Conservation (phyloP, 2,113 vertebrate species). For the Aldabrachelys gigantea region DNA sequence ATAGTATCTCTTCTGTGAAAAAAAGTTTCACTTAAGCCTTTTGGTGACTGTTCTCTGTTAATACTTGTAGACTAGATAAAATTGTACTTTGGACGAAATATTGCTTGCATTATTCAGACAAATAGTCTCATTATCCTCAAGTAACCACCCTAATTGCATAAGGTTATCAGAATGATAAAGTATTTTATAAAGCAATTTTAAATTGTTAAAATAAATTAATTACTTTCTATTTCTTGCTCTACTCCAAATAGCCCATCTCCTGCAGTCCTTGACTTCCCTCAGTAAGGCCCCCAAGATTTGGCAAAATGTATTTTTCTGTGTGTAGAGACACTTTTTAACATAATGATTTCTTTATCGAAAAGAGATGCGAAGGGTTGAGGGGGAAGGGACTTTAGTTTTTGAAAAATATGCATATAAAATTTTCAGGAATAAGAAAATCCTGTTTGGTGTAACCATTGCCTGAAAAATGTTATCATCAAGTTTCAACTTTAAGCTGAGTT, state of each 20-base stretch:
- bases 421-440: fast-evolving
- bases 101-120: background rate
- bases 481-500: background rate
- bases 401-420: background rate
- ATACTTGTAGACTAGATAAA: background rate
- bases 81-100: background rate
- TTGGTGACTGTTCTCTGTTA: background rate
- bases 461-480: background rate
- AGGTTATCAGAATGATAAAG: background rate
- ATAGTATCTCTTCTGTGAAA: fast-evolving
- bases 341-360: background rate
- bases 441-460: background rate
- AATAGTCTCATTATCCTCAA: fast-evolving
- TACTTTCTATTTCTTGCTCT: background rate
- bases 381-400: background rate
- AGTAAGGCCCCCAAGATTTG: background rate
- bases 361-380: fast-evolving
- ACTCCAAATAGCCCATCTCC: background rate
- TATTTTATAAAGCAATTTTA: background rate
- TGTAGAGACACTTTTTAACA: background rate
- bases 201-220: background rate
- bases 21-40: fast-evolving
- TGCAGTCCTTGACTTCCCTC: background rate
- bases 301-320: fast-evolving
- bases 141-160: background rate